phyloP scores from a whole-genome alignment of 2,113 vertebrate species.

The Lampris incognitus region DNA sequence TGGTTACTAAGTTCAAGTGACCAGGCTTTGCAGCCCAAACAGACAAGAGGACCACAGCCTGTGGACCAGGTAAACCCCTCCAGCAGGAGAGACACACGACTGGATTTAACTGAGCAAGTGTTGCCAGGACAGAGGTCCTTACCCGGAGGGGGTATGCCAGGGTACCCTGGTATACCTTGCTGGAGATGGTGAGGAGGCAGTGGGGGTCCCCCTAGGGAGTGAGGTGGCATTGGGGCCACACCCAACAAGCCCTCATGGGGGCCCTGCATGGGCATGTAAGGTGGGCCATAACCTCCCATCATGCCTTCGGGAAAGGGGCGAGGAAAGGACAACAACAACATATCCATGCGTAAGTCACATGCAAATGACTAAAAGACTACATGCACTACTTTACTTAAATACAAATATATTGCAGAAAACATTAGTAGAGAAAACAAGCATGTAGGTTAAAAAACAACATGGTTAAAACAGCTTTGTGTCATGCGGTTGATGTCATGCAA shows the following conservation, averaged over 20 bases:
- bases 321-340: conserved; percentile 90
- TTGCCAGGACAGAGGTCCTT: conserved; percentile 84
- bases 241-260: conserved; percentile 99
- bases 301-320: conserved; percentile 91
- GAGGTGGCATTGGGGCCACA: conserved; percentile 97
- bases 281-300: conserved; percentile 98
- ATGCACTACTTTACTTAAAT: conserved; percentile 87
- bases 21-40: conserved; percentile 15
- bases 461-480: conserved; percentile 40
- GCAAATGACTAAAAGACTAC: conserved; percentile 87
- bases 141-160: conserved; percentile 95
- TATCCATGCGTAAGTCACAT: conserved; percentile 96
- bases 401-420: conserved; percentile 50
- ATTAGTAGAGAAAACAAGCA: conserved; percentile 79
- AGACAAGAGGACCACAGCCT: conserved; percentile 54
- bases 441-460: conserved; percentile 45
- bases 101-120: conserved; percentile 82
- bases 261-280: conserved; percentile 98
- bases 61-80: conserved; percentile 79
- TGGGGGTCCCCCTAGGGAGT: conserved; percentile 91
- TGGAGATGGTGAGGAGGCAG: conserved; percentile 93
- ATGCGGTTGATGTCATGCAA: conserved; percentile 76
- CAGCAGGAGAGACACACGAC: conserved; percentile 78
- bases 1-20: conserved; percentile 5
- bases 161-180: conserved; percentile 94